Evolutionary conservation across 2,797 vertebrate genomes (phyloP).

Genomic region (Onychomys arenicola): DNA sequence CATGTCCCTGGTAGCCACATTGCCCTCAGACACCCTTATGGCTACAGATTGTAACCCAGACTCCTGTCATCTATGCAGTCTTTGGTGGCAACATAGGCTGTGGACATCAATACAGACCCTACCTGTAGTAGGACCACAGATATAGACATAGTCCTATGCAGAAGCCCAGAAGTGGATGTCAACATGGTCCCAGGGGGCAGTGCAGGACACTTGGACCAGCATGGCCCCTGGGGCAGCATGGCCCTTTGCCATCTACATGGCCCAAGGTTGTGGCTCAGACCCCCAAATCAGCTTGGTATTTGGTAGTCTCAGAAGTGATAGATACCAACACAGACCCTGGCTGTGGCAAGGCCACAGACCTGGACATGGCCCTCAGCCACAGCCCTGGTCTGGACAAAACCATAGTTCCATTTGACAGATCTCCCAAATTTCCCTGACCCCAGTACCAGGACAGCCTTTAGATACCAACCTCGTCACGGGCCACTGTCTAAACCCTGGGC

Average conservation of each 20-base stretch:
- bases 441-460: neutral
- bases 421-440: neutral
- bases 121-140: neutral
- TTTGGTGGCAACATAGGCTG: neutral
- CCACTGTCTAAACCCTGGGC: neutral
- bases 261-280: too few relatives aligned
- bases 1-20: too few relatives aligned
- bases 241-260: too few relatives aligned
- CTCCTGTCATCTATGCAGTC: neutral
- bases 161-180: neutral
- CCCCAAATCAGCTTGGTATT: neutral
- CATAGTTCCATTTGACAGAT: neutral
- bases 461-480: neutral
- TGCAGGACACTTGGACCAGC: too few relatives aligned
- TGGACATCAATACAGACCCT: neutral
- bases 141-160: neutral
- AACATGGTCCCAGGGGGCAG: neutral
- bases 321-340: neutral
- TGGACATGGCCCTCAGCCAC: neutral
- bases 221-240: too few relatives aligned
- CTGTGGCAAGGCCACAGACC: neutral
- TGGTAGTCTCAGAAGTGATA: too few relatives aligned
- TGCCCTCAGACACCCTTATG: too few relatives aligned
- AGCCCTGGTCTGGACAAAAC: neutral
- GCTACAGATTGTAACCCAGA: neutral